These are phyloP conservation scores for Heliconius ethilla DNA, from an alignment of 2,888 invertebrate genomes.

Conservation along the genomic window DNA sequence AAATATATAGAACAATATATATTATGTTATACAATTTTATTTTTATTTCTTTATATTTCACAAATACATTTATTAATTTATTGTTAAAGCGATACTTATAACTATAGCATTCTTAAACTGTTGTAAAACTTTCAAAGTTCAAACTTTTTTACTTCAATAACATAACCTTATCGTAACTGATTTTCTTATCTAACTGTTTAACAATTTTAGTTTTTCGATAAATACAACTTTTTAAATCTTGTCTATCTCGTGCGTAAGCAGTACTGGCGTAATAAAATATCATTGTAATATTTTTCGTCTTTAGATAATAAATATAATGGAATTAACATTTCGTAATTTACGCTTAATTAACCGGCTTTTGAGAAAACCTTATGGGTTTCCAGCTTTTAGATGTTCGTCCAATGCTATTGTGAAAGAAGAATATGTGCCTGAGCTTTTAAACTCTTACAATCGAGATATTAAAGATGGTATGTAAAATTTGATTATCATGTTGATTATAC, in stretches of 20 bases:
- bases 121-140: background rate
- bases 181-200: constrained; percentile 21
- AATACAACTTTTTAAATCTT: constrained; percentile 14
- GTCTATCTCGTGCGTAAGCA: constrained; percentile 17
- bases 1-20: background rate
- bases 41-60: background rate
- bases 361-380: constrained; percentile 57
- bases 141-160: constrained; percentile 9
- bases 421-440: constrained; percentile 60
- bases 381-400: constrained; percentile 58
- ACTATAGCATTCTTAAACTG: background rate
- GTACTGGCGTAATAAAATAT: background rate
- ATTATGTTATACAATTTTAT: background rate
- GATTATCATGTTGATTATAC: background rate
- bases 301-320: constrained; percentile 54
- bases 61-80: too few species aligned
- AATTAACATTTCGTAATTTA: constrained; percentile 59
- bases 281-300: background rate
- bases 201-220: constrained; percentile 19
- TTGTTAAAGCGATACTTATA: background rate
- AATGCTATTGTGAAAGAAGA: constrained; percentile 66
- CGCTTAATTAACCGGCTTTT: constrained; percentile 67
- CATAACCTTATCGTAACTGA: constrained; percentile 25
- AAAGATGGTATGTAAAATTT: constrained; percentile 59
- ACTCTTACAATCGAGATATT: constrained; percentile 66